Base-by-base conservation (phyloP, 2,797 vertebrate species). In the Chrysocyon brachyurus region DNA sequence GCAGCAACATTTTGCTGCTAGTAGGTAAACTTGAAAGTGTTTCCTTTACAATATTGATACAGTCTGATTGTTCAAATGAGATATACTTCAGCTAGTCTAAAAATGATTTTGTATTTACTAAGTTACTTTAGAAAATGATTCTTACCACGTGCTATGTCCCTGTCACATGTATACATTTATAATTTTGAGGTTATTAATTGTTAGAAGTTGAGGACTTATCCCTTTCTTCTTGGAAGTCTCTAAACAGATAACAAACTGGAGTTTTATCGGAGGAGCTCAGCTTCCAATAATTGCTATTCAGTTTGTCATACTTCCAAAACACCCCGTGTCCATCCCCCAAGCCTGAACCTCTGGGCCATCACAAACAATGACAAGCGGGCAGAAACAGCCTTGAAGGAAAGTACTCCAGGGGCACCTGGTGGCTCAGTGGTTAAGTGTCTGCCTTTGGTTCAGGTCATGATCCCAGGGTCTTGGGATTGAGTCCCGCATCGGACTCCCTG, bases 231-330 rank as follows among this genome's bases (percentile, higher is more conserved):
- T 3, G 1, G 49, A 57, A 70, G 12, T n/a, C 24, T 31, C n/a
- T 26, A 12, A 94, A 83, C 5, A 93, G 78, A 90, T n/a, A 61
- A 61, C 68, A 81, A 68, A 33, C 88, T 49, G 28, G 54, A 90
- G 72, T 54, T 96, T 86, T 89, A 31, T 52, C 17, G 33, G 81
- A 96, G 36, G n/a, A 92, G 8, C 8, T 75, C 17, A 40, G 31
- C 5, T 84, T 85, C 31, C n/a, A 56, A 33, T 70, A 36, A 72
- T 22, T 56, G 19, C 19, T 87, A 21, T 83, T 77, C 14, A 56
- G 21, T 87, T 81, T 84, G 28, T 84, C 19, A 64, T 86, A 64
- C 24, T 94, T 96, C 59, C 21, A 85, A 68, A 94, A 66, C 10
- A 61, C 26, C 19, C 12, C 1, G 2, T 21, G 36, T 87, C 46